Percentiles rank a stretch among this genome's conserved stretches.
These are phyloP conservation scores for Mus spretus DNA, from an alignment of 2,797 vertebrate species.

Conservation along the genomic window DNA sequence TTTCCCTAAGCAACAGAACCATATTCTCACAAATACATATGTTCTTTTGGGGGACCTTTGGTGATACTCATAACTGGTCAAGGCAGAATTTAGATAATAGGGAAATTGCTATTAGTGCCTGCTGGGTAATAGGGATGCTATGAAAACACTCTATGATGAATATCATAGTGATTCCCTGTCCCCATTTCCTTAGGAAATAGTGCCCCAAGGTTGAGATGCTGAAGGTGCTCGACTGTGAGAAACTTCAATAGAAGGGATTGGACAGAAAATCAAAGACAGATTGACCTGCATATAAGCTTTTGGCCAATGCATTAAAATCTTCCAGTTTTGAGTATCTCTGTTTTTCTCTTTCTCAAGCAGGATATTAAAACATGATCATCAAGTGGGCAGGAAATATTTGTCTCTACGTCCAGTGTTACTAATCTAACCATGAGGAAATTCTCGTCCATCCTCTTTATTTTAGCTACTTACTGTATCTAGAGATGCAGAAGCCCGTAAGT, in stretches of 20 bases:
- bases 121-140: not conserved
- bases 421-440: not conserved
- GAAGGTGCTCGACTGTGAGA: not conserved
- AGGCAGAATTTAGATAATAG: not conserved
- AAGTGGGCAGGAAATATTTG: not conserved
- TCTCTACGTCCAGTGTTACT: not conserved
- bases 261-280: not conserved
- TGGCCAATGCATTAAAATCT: not conserved
- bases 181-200: not conserved
- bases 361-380: not conserved
- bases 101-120: not conserved
- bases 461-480: conserved; percentile 95
- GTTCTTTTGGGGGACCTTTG: not conserved
- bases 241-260: not conserved
- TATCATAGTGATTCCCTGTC: not conserved
- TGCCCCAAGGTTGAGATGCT: not conserved
- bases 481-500: conserved; percentile 96
- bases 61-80: not conserved
- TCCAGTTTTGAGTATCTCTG: not conserved
- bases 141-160: not conserved
- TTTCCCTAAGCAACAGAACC: not conserved
- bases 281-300: not conserved
- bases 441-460: not conserved
- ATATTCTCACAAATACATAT: not conserved
- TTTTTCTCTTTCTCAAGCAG: conserved; percentile 38